Evolutionary conservation across 2,888 invertebrate genomes (phyloP).

Genomic region (Hololepta plana): DNA sequence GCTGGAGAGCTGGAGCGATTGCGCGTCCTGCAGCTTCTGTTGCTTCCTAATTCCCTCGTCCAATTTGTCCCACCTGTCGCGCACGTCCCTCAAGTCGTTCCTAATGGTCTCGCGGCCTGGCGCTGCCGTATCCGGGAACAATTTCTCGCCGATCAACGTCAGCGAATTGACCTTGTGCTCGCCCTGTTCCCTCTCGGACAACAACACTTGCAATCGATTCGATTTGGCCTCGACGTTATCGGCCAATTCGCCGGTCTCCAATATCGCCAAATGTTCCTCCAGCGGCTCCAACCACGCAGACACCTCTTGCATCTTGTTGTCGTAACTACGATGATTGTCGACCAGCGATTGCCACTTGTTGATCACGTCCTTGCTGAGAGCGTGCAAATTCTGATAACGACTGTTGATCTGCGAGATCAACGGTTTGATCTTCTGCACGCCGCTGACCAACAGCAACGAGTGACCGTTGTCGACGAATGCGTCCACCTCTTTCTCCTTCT

Average conservation of each 20-base stretch:
- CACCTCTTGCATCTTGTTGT: constrained; percentile 55
- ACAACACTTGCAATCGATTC: constrained; percentile 49
- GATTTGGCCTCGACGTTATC: constrained; percentile 43
- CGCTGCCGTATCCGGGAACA: constrained; percentile 85
- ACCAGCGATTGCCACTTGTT: constrained; percentile 70
- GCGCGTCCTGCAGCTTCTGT: constrained; percentile 71
- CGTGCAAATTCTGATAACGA: constrained; percentile 63
- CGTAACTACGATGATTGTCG: constrained; percentile 65
- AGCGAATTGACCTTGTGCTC: constrained; percentile 59
- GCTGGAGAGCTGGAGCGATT: constrained; percentile 64
- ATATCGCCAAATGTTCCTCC: constrained; percentile 47
- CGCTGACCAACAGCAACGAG: constrained; percentile 63
- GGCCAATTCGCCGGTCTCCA: constrained; percentile 41
- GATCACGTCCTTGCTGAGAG: constrained; percentile 69
- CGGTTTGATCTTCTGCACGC: constrained; percentile 70
- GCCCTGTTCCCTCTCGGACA: constrained; percentile 70
- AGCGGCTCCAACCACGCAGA: constrained; percentile 61
- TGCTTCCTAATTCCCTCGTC: constrained; percentile 65
- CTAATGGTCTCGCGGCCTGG: constrained; percentile 78
- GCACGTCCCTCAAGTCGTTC: constrained; percentile 60
- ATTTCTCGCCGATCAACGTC: constrained; percentile 64
- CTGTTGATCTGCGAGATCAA: constrained; percentile 79
- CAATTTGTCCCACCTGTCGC: constrained; percentile 77
- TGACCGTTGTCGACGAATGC: constrained; percentile 82
- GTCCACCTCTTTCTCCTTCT: constrained; percentile 73